Conservation (phyloP, 2,888 invertebrate genomes). For the Eumerus sabulonum region DNA sequence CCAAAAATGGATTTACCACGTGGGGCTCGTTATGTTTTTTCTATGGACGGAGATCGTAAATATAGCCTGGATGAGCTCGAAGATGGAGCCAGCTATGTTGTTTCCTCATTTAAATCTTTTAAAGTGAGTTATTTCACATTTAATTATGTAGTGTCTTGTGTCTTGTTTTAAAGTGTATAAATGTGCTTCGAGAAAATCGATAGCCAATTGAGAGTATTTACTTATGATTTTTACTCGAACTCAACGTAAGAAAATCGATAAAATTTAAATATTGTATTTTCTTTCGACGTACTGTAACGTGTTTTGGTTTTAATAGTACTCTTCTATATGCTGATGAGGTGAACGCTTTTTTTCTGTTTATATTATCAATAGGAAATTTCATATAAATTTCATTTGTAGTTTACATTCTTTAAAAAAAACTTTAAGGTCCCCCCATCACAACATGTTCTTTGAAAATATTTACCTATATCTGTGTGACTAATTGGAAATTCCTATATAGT, state of each 20-base stretch:
- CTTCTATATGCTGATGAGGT: constrained; percentile 23
- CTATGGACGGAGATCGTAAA: constrained; percentile 93
- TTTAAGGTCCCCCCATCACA: too few species aligned
- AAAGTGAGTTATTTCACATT: constrained; percentile 84
- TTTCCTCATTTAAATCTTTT: constrained; percentile 94
- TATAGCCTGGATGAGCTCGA: constrained; percentile 91
- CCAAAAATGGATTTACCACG: constrained; percentile 92
- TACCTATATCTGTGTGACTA: too few species aligned
- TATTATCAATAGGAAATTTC: too few species aligned
- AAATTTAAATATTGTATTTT: constrained; percentile 56
- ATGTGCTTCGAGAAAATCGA: constrained; percentile 30
- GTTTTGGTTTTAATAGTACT: constrained; percentile 39
- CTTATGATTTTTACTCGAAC: constrained; percentile 22
- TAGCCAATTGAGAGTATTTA: constrained; percentile 9
- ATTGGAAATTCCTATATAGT: too few species aligned
- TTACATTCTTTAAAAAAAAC: too few species aligned
- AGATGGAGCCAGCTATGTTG: constrained; percentile 95
- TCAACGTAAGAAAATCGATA: constrained; percentile 51
- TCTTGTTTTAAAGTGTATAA: too few species aligned
- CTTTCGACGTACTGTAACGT: constrained; percentile 55
- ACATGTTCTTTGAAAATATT: too few species aligned
- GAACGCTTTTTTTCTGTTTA: constrained; percentile 21
- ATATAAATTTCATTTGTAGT: too few species aligned
- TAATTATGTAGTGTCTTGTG: not conserved
- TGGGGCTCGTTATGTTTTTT: constrained; percentile 94